A percentile compares a stretch with the other conserved stretches of the same genome.
These are phyloP conservation scores for Matsumurasca onukii DNA, from an alignment of 1,140 invertebrate species.

Conservation along the genomic window DNA sequence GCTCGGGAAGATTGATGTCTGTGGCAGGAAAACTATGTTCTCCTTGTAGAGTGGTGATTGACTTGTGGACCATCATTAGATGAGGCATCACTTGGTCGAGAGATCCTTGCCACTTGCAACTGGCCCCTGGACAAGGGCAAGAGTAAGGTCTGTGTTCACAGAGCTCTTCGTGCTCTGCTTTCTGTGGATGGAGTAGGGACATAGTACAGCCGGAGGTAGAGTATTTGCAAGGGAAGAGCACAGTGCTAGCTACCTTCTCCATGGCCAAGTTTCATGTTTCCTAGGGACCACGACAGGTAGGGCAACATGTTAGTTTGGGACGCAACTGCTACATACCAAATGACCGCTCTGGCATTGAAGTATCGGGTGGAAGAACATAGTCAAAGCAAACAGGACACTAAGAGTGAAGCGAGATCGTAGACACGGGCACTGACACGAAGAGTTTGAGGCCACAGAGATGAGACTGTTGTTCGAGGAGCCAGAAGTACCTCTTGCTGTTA, in stretches of 20 bases:
- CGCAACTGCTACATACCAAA: slow-evolving; percentile 93
- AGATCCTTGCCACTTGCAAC: slow-evolving; percentile 98
- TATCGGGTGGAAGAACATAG: slow-evolving; percentile 97
- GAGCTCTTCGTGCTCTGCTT: slow-evolving; percentile 96
- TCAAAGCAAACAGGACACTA: slow-evolving; percentile 99
- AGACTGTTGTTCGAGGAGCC: too few species aligned
- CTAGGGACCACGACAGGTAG: slow-evolving; percentile 93
- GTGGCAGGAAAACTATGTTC: slow-evolving; percentile 99
- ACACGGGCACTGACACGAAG: slow-evolving; percentile 34
- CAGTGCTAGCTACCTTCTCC: slow-evolving; percentile 98
- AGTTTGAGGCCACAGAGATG: too few species aligned
- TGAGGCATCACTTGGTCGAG: slow-evolving; percentile 97
- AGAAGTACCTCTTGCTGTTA: too few species aligned
- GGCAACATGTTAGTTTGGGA: slow-evolving; percentile 95
- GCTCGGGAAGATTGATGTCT: slow-evolving; percentile 98
- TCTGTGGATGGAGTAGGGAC: slow-evolving; percentile 93
- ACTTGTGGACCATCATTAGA: slow-evolving; percentile 96
- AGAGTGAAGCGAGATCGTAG: slow-evolving; percentile 91
- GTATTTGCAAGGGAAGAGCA: slow-evolving; percentile 99
- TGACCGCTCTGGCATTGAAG: slow-evolving; percentile 86
- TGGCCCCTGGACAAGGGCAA: slow-evolving; percentile 97
- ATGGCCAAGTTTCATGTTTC: slow-evolving; percentile 98
- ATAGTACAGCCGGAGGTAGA: slow-evolving; percentile 92
- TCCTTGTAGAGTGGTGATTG: slow-evolving; percentile 95
- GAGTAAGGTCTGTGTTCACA: slow-evolving; percentile 97